Base-by-base conservation (phyloP, 1,140 invertebrate species). In the Trichogramma pretiosum region DNA sequence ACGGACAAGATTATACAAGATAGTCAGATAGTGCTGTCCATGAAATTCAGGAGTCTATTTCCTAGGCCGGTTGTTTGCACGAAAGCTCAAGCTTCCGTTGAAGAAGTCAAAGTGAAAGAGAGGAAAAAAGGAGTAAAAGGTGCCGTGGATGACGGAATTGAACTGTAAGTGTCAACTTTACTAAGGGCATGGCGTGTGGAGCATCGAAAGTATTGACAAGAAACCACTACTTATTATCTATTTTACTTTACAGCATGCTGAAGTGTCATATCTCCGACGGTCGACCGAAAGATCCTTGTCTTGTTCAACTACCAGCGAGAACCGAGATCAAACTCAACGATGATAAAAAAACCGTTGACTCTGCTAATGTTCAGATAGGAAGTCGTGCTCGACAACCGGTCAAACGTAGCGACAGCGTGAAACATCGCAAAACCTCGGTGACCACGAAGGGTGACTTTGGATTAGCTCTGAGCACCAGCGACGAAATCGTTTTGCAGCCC, bases 271-370 rank as follows among this genome's bases (percentile, higher is more conserved):
- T 62, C 26, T 69, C 80, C 46, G 77, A 82, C 54, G 67, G 78
- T 58, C 81, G 80, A 70, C 63, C 72, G 40, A 67, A 65, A 19
- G 77, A 82, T 64, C 73, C 74, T 21, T 64, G 74, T 47, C 59
- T 83, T 49, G 70, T 75, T 43, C 73, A 77, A 41, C 67, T 89
- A 42, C 77, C 89, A 50, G 76, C 78, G 35, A 77, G 82, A 2
- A 79, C 82, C 59, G 65, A 88, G 22, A 83, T 88, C 56, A 84
- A 83, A 53, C 85, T 87, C 61, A 80, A 90, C 61, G 86, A 91
- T 60, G n/a, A n/a, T n/a, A n/a, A n/a, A n/a, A 85, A 82, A 58
- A 83, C 79, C 44, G 62, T 88, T 5, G 78, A 77, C 46, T 77
- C 78, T 46, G 82, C 81, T 1, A 78, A 76, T 34, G 77, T 82